Base-by-base conservation (phyloP, 2,888 invertebrate genomes). In the Euzophera pinguis region DNA sequence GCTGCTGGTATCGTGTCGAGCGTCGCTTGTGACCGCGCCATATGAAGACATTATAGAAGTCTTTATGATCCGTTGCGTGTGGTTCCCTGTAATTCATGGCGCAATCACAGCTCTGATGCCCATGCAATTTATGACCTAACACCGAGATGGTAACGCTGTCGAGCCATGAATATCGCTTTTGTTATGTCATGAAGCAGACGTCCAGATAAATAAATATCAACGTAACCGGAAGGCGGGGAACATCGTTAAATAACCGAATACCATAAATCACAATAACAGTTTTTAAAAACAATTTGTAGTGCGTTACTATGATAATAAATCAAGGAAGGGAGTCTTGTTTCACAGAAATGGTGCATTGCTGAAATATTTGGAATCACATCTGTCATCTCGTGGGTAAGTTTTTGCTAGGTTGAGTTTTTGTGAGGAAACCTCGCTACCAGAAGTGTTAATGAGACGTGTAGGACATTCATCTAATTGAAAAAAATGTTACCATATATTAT, bases 11-110 rank as follows among this genome's bases (percentile, higher is more conserved):
- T 73, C 73, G 70, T 74, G 81, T 72, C 65, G 74, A 74, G 70
- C 67, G 69, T 65, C 22, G 22, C 32, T 32, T 68, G 71, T 66
- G 70, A 69, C 68, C 77, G 70, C 68, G 74, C 69, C 67, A 73
- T 81, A 89, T 89, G 76, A 84, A 87, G 88, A 88, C 85, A 89
- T 88, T 86, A 88, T 74, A 79, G 69, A 67, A 75, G 80, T 78
- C 78, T 83, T 81, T 81, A 83, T 79, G 81, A 78, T 71, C 69
- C 69, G 66, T 84, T 82, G 87, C 86, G 85, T 87, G 86, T 72
- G 77, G 76, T 73, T 76, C 68, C 62, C 67, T 71, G 65, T 81
- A 81, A 83, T 82, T 82, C 76, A 68, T 75, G 73, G 68, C 60
- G 78, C 78, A 81, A 84, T 84, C 78, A 81, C 73, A 77, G 64